Percentiles rank a stretch among this genome's conserved stretches.
Conservation (phyloP, 1,140 invertebrate species). For the Temnothorax nylanderi region DNA sequence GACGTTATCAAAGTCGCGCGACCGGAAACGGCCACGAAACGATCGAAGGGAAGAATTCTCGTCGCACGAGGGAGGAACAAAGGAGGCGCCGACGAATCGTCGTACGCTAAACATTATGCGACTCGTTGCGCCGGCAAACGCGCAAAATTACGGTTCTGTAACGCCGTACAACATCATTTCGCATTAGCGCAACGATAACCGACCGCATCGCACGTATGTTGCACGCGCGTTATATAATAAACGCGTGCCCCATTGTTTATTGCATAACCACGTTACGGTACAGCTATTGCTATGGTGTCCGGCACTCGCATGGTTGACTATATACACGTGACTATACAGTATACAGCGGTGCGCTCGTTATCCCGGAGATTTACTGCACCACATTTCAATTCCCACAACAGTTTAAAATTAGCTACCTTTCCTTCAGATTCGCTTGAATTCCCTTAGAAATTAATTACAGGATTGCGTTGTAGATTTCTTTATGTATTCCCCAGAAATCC, state of each 20-base stretch:
- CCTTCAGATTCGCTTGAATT: not conserved
- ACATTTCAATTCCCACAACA: not conserved
- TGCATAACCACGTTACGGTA: constrained; percentile 35
- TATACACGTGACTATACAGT: not conserved
- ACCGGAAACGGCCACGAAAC: not conserved
- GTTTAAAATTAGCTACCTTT: constrained; percentile 2
- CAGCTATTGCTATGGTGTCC: not conserved
- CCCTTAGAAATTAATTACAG: not conserved
- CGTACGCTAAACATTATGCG: not conserved
- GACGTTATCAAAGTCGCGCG: not conserved
- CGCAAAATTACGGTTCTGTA: constrained; percentile 18
- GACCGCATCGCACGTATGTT: not conserved
- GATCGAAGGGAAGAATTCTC: not conserved
- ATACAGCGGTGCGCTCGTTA: not conserved
- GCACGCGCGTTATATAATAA: constrained; percentile 40
- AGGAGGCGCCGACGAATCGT: not conserved
- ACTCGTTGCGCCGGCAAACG: constrained; percentile 19
- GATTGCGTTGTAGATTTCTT: not conserved
- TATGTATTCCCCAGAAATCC: not conserved
- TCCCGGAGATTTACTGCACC: not conserved
- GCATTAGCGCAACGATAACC: constrained; percentile 34
- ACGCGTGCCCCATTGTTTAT: constrained; percentile 33
- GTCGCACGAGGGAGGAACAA: not conserved
- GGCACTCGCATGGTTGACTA: not conserved
- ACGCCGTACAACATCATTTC: not conserved